phyloP scores from a whole-genome alignment of 2,888 invertebrate genomes.

The Gymnosoma rotundatum region DNA sequence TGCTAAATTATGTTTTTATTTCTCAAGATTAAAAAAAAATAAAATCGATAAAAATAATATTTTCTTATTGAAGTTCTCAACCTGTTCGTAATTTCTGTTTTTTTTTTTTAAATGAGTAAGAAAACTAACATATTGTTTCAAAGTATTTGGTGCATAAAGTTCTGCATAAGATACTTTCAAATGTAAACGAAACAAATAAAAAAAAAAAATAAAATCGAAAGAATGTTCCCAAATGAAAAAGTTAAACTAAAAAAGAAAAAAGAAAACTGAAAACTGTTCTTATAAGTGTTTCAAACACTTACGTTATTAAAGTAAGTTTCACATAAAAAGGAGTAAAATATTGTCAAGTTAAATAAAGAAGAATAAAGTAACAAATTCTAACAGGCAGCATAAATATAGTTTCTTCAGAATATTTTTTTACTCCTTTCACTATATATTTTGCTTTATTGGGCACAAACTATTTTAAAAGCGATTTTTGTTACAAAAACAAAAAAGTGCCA shows the following conservation, averaged over 20 bases:
- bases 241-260: neutral
- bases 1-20: too few species aligned
- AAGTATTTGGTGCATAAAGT: too few species aligned
- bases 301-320: constrained; percentile 46
- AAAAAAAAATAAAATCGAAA: constrained; percentile 3
- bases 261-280: constrained; percentile 46
- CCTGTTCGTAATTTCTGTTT: too few species aligned
- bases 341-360: constrained; percentile 18
- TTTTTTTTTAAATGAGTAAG: too few species aligned
- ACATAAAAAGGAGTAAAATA: constrained; percentile 42
- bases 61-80: too few species aligned
- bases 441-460: constrained; percentile 19
- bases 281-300: constrained; percentile 65
- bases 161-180: neutral
- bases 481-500: constrained; percentile 7
- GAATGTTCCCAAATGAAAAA: constrained; percentile 26
- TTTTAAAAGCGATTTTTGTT: constrained; percentile 47
- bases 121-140: too few species aligned
- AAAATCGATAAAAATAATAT: too few species aligned
- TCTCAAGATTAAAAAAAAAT: too few species aligned
- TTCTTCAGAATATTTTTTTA: neutral
- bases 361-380: constrained; percentile 44
- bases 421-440: neutral
- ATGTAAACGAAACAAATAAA: neutral
- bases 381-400: constrained; percentile 50